phyloP scores from a whole-genome alignment of 2,113 vertebrate species.

The Stigmatopora nigra region DNA sequence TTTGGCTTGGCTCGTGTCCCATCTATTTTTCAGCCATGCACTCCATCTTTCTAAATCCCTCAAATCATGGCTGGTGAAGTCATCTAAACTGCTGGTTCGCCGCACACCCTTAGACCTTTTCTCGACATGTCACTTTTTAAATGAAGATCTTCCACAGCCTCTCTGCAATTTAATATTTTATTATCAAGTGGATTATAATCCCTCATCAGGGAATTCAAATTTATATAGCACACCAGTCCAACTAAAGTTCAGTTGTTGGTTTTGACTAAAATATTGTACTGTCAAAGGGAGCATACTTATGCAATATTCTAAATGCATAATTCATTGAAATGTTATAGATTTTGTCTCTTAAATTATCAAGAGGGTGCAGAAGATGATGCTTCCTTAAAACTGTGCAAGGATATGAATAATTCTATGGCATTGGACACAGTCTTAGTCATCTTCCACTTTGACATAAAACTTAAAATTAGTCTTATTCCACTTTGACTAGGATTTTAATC shows the following conservation, averaged over 20 bases:
- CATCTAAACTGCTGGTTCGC: constrained; percentile 53
- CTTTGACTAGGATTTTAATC: neutral
- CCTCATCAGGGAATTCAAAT: neutral
- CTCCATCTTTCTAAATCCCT: constrained; percentile 1
- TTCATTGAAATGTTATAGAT: neutral
- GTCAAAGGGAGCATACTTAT: neutral
- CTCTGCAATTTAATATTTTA: neutral
- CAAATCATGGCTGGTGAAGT: constrained; percentile 25
- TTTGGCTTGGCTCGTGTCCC: constrained; percentile 46
- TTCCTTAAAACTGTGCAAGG: neutral
- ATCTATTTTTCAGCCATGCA: constrained; percentile 23
- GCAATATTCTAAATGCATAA: neutral
- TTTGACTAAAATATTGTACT: neutral
- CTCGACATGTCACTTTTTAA: constrained; percentile 14
- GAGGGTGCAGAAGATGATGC: neutral
- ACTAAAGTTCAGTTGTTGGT: neutral
- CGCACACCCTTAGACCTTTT: constrained; percentile 7
- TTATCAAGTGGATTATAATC: neutral
- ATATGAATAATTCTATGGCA: neutral
- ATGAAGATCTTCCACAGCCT: constrained; percentile 13
- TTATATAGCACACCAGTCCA: neutral
- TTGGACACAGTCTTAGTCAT: neutral
- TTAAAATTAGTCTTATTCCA: neutral
- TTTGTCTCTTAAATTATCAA: neutral
- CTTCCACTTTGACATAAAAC: neutral